Conservation (phyloP, 2,888 invertebrate species). For the Coleophora deauratella region DNA sequence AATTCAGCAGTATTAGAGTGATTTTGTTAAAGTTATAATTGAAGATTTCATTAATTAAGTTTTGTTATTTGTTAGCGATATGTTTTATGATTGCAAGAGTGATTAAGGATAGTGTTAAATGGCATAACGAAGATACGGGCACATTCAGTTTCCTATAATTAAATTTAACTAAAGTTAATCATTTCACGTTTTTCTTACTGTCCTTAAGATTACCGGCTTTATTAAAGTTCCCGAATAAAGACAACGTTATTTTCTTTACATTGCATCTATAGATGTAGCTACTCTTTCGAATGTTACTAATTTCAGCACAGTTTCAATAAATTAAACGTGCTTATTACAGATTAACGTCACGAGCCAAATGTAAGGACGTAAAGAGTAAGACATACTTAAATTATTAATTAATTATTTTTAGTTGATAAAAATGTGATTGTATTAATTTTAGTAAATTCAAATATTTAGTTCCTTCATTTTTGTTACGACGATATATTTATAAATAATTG, state of each 20-base stretch:
- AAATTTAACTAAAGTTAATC: not conserved
- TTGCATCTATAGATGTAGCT: too few species aligned
- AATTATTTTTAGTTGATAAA: constrained; percentile 58
- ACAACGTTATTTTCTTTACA: too few species aligned
- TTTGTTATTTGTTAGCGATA: constrained; percentile 68
- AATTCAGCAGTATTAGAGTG: constrained; percentile 74
- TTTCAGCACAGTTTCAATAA: constrained; percentile 30
- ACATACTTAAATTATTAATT: constrained; percentile 54
- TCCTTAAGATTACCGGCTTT: not conserved
- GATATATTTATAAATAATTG: constrained; percentile 60
- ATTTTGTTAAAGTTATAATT: constrained; percentile 73
- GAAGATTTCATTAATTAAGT: constrained; percentile 66
- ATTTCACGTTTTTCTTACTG: not conserved
- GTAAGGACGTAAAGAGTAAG: constrained; percentile 57
- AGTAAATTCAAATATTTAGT: constrained; percentile 66
- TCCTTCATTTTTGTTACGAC: constrained; percentile 68
- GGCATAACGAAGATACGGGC: not conserved
- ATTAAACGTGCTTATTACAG: constrained; percentile 30
- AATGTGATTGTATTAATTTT: constrained; percentile 60
- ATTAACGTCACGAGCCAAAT: constrained; percentile 63
- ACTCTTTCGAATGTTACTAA: too few species aligned
- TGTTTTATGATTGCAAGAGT: constrained; percentile 44
- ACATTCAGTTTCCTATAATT: constrained; percentile 7
- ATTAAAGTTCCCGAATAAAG: not conserved
- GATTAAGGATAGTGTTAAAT: constrained; percentile 6